phyloP scores from a whole-genome alignment of 2,113 vertebrate species.

The Antigone vipio region DNA sequence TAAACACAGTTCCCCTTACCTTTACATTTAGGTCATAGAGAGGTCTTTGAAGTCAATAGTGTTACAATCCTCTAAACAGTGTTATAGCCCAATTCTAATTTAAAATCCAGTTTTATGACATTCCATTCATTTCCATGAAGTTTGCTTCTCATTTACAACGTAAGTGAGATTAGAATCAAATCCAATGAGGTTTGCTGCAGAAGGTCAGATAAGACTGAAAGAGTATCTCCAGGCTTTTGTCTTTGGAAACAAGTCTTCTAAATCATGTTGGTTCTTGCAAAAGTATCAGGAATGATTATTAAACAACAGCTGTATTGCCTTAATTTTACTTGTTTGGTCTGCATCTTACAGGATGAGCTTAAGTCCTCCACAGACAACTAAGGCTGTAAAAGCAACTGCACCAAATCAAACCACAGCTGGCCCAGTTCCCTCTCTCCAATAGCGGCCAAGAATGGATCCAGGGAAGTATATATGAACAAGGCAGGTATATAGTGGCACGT shows the following conservation, averaged over 20 bases:
- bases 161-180: constrained; percentile 2
- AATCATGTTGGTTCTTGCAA: not conserved
- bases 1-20: not conserved
- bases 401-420: not conserved
- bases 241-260: not conserved
- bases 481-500: not conserved
- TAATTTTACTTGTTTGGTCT: not conserved
- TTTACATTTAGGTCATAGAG: not conserved
- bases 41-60: not conserved
- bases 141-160: not conserved
- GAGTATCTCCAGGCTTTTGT: not conserved
- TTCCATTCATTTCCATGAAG: constrained; percentile 29
- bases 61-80: not conserved
- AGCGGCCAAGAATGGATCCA: not conserved
- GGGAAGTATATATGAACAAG: not conserved
- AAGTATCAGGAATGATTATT: not conserved
- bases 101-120: constrained; percentile 33
- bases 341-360: not conserved
- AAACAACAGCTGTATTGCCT: not conserved
- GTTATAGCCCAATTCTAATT: not conserved
- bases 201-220: constrained; percentile 32
- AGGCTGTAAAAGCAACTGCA: not conserved
- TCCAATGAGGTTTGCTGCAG: not conserved
- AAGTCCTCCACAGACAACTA: not conserved
- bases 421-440: not conserved